phyloP scores from a whole-genome alignment of 2,888 invertebrate genomes.

The Dryobotodes eremita region DNA sequence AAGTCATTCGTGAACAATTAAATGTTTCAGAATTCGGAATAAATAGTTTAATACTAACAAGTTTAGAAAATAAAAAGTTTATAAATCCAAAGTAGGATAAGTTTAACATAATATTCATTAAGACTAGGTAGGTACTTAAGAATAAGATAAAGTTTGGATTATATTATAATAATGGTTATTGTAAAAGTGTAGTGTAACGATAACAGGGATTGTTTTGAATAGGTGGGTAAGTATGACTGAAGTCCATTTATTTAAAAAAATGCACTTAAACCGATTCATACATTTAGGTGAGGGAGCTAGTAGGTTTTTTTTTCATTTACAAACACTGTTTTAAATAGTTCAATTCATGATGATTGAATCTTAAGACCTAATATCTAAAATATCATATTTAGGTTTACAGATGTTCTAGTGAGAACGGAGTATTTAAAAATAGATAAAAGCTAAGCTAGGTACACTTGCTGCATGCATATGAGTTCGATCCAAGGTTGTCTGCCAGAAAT shows the following conservation, averaged over 20 bases:
- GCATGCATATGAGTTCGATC: conserved; percentile 12
- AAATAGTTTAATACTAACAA: neutral
- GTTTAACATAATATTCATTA: neutral
- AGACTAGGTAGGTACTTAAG: neutral
- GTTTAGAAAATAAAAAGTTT: neutral
- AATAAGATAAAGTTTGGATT: neutral
- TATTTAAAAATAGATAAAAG: conserved; percentile 1
- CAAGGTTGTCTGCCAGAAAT: conserved; percentile 43
- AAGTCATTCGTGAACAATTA: neutral
- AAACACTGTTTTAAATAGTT: neutral
- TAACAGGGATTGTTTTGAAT: neutral
- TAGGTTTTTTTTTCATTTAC: neutral
- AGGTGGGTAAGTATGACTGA: neutral
- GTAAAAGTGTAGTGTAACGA: neutral
- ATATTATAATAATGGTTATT: neutral
- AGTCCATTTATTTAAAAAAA: neutral
- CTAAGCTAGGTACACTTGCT: conserved; percentile 13
- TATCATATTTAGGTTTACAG: neutral
- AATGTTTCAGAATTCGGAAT: neutral
- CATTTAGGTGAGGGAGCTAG: neutral
- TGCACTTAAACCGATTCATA: neutral
- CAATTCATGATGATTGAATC: neutral
- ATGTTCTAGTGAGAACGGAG: conserved; percentile 7
- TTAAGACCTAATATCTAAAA: neutral
- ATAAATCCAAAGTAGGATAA: neutral